Evolutionary conservation across 2,797 vertebrate genomes (phyloP).

Genomic region (Mormyrops boulengeri): DNA sequence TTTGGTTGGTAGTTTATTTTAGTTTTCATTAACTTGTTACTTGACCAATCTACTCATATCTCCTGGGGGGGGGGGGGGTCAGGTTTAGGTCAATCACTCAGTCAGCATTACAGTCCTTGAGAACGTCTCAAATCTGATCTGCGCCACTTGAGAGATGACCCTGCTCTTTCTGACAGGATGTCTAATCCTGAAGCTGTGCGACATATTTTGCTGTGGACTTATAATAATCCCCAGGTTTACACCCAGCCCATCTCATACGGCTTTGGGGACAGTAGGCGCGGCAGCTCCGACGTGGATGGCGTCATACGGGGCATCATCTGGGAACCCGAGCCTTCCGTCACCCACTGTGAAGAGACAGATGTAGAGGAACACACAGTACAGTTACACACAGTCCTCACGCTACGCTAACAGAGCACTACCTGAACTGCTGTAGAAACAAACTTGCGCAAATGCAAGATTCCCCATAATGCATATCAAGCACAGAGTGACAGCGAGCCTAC

Average conservation of each 20-base stretch:
- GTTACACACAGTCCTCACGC: background rate
- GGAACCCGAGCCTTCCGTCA: slow-evolving; percentile 76
- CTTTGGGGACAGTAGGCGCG: slow-evolving; percentile 69
- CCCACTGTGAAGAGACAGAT: slow-evolving; percentile 56
- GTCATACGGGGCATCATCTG: slow-evolving; percentile 76
- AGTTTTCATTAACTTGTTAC: background rate
- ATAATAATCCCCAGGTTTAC: background rate
- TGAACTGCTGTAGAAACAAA: background rate
- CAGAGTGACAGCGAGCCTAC: background rate
- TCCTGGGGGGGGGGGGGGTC: background rate
- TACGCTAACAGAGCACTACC: background rate
- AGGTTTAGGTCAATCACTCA: background rate
- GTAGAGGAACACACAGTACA: background rate
- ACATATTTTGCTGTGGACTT: background rate
- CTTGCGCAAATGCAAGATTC: background rate
- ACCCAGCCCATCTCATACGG: slow-evolving; percentile 54
- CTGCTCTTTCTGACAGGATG: background rate
- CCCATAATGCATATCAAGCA: background rate
- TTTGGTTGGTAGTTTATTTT: background rate
- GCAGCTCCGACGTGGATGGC: slow-evolving; percentile 88
- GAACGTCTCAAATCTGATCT: background rate
- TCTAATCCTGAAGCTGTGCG: background rate
- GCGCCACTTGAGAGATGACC: background rate
- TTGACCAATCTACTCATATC: background rate
- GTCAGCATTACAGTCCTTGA: background rate